phyloP scores from a whole-genome alignment of 1,140 invertebrate species.

The Zaprionus lachaisei region DNA sequence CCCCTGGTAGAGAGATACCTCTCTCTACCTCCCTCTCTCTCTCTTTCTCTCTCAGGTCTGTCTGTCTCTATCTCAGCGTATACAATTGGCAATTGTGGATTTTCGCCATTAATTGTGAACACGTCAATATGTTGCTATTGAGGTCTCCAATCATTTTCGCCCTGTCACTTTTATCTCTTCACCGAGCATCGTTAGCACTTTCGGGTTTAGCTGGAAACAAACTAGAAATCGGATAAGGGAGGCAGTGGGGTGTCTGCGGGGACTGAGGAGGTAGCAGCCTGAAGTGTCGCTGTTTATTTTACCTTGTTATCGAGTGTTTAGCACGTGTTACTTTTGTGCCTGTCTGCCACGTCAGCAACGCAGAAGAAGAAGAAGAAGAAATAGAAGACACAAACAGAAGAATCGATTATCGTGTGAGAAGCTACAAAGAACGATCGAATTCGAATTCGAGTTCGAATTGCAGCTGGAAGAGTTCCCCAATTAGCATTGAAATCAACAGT shows the following conservation, averaged over 20 bases:
- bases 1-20: background rate
- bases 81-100: conserved; percentile 31
- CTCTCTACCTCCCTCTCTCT: background rate
- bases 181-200: conserved; percentile 34
- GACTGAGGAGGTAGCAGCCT: background rate
- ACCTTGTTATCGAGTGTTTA: conserved; percentile 17
- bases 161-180: conserved; percentile 30
- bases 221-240: background rate
- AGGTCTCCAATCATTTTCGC: conserved; percentile 38
- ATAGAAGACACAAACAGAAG: background rate
- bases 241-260: background rate
- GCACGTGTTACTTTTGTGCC: background rate
- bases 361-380: background rate
- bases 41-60: background rate
- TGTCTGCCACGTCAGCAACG: background rate
- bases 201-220: background rate
- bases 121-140: conserved; percentile 37
- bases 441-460: background rate
- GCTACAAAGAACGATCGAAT: background rate
- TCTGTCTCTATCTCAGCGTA: background rate
- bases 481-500: conserved; percentile 17
- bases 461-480: background rate
- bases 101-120: conserved; percentile 36
- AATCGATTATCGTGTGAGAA: background rate
- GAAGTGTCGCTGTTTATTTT: conserved; percentile 11